Conservation (phyloP, 1,140 invertebrate genomes). For the Oryctes rhinoceros region DNA sequence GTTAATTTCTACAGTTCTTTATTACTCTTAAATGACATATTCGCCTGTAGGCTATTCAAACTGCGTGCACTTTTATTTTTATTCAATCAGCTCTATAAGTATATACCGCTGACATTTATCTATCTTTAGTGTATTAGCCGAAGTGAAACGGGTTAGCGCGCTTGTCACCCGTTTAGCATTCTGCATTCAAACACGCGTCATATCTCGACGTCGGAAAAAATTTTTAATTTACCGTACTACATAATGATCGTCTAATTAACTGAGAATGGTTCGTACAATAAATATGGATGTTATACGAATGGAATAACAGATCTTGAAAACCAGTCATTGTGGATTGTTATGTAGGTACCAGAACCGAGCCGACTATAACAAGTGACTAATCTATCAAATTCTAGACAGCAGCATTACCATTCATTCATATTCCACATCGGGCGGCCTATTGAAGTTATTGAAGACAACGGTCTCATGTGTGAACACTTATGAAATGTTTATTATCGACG, state of each 20-base stretch:
- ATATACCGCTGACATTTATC: slow-evolving; percentile 10
- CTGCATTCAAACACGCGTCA: slow-evolving; percentile 20
- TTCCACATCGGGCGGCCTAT: slow-evolving; percentile 11
- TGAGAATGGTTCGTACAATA: slow-evolving; percentile 9
- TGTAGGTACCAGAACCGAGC: neutral
- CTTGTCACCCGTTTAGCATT: neutral
- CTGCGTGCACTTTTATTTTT: neutral
- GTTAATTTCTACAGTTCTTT: slow-evolving; percentile 12
- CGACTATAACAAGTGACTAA: slow-evolving; percentile 16
- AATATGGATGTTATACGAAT: neutral
- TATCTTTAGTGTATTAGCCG: neutral
- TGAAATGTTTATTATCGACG: slow-evolving; percentile 30
- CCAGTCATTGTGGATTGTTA: neutral
- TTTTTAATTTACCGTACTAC: slow-evolving; percentile 29
- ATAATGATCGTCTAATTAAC: slow-evolving; percentile 32
- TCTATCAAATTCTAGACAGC: slow-evolving; percentile 28
- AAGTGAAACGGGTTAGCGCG: neutral
- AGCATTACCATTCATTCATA: slow-evolving; percentile 27
- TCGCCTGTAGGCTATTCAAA: neutral
- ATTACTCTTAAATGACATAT: slow-evolving; percentile 21
- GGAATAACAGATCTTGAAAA: slow-evolving; percentile 31
- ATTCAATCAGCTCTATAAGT: slow-evolving; percentile 12
- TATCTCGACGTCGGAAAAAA: neutral
- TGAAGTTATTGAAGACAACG: slow-evolving; percentile 31
- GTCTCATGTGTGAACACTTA: slow-evolving; percentile 10